Conservation (phyloP, 1,140 invertebrate species). For the Coenobita brevimanus region DNA sequence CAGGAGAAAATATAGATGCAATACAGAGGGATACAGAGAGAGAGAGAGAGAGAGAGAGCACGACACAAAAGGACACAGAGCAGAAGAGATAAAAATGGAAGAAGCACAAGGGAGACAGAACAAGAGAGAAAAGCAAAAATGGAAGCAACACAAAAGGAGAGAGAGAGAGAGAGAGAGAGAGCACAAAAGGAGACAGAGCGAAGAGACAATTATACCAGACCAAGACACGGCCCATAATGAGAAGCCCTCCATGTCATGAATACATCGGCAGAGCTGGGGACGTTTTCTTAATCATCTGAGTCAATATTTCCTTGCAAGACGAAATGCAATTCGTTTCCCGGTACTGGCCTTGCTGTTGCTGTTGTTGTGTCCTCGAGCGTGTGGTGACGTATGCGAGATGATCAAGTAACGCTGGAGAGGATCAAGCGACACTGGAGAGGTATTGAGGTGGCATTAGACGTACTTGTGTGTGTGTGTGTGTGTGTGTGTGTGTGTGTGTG, state of each 20-base stretch:
- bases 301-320: too few species aligned
- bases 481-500: slow-evolving; percentile 5
- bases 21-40: not conserved
- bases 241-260: not conserved
- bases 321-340: too few species aligned
- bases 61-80: not conserved
- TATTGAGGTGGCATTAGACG: not conserved
- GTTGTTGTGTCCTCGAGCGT: too few species aligned
- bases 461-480: slow-evolving; percentile 3
- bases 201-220: not conserved
- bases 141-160: not conserved
- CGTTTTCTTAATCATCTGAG: too few species aligned
- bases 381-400: not conserved
- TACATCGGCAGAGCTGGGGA: not conserved
- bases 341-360: too few species aligned
- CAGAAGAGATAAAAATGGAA: not conserved
- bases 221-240: not conserved
- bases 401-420: not conserved
- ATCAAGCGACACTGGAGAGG: too few species aligned
- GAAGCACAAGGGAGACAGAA: not conserved
- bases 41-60: not conserved
- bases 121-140: not conserved
- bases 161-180: not conserved
- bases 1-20: not conserved
- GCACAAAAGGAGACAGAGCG: too few species aligned